Percentiles rank a stretch among this genome's conserved stretches.
Evolutionary conservation across 2,888 invertebrate genomes (phyloP).

Genomic region (Neoaliturus tenellus): DNA sequence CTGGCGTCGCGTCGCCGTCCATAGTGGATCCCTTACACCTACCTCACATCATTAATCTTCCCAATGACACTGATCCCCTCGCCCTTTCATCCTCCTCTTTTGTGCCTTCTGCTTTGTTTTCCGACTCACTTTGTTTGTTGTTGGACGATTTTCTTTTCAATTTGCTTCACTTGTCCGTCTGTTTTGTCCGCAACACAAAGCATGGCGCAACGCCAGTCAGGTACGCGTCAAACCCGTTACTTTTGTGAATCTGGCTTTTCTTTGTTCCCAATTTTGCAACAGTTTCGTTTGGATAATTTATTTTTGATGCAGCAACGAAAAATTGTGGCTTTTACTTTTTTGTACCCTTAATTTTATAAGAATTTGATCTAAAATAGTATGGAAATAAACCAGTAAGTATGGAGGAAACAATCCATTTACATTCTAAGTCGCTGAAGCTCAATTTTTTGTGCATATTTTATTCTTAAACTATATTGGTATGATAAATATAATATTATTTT

Average conservation of each 20-base stretch:
- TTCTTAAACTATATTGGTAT: too few relatives aligned
- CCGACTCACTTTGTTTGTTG: constrained; percentile 39
- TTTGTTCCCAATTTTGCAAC: neutral
- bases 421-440: too few relatives aligned
- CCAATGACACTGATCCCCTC: constrained; percentile 35
- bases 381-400: too few relatives aligned
- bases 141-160: constrained; percentile 53
- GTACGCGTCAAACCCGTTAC: neutral
- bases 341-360: too few relatives aligned
- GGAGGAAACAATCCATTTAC: too few relatives aligned
- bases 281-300: too few relatives aligned
- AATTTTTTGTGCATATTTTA: too few relatives aligned
- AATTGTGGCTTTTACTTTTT: too few relatives aligned
- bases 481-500: too few relatives aligned
- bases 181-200: constrained; percentile 33
- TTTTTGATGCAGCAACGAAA: too few relatives aligned
- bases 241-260: neutral
- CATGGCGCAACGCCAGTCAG: neutral
- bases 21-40: constrained; percentile 4
- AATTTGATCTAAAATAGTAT: too few relatives aligned
- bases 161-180: constrained; percentile 45
- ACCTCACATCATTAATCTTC: constrained; percentile 9
- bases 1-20: too few relatives aligned
- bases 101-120: constrained; percentile 47
- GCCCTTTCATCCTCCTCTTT: neutral